These are phyloP conservation scores for Mesocentrotus franciscanus DNA, from an alignment of 53 echinoderm and acorn worm genomes.

Conservation along the genomic window DNA sequence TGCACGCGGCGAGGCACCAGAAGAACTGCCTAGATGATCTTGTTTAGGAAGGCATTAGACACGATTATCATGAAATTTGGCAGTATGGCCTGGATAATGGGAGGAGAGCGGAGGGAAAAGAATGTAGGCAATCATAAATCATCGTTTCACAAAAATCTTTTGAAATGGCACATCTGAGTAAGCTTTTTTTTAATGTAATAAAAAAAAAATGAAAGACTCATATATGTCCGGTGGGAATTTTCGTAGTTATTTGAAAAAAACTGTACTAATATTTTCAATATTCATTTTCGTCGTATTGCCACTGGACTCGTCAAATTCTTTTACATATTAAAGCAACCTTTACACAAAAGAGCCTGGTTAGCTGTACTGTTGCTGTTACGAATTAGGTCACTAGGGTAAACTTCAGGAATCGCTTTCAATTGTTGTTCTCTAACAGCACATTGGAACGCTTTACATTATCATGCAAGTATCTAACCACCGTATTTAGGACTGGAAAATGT, in stretches of 20 bases:
- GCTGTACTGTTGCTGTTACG: neutral
- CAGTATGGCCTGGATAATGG: neutral
- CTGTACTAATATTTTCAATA: neutral
- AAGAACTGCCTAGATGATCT: neutral
- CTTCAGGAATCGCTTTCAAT: neutral
- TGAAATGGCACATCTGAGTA: too few relatives aligned
- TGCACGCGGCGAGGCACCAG: neutral
- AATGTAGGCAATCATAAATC: too few relatives aligned
- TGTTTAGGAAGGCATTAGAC: neutral
- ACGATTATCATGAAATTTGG: neutral
- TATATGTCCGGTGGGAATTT: neutral
- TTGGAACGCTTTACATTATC: neutral
- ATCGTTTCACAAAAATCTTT: too few relatives aligned
- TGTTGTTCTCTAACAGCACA: neutral
- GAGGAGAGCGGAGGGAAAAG: neutral
- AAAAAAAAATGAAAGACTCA: neutral
- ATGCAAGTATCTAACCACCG: neutral
- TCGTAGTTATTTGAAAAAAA: neutral
- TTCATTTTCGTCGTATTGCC: too few relatives aligned
- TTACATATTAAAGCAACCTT: neutral
- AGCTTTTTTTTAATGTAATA: too few relatives aligned
- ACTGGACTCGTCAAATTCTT: neutral
- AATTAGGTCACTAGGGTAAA: neutral
- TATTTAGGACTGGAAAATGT: neutral
- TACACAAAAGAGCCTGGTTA: neutral